Percentiles rank a stretch among this genome's conserved stretches.
Conservation (phyloP, 2,113 vertebrate genomes). For the Indicator maculatus region DNA sequence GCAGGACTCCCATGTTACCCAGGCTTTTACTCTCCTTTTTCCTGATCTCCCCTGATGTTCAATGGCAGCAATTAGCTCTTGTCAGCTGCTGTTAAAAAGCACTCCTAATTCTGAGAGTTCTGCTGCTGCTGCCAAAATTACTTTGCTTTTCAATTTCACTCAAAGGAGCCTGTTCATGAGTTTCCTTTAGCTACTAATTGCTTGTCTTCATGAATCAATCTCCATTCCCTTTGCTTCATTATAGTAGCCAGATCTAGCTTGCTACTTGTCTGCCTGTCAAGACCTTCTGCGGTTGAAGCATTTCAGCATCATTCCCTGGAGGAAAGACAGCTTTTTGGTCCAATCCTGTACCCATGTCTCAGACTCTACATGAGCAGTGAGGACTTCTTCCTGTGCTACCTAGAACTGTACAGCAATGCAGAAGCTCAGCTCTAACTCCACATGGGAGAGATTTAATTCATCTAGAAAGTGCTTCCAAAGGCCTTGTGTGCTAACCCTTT, state of each 20-base stretch:
- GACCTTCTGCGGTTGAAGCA: neutral
- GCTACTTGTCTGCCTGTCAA: neutral
- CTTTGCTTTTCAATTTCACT: neutral
- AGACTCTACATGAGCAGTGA: neutral
- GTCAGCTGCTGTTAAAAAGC: slow-evolving; percentile 11
- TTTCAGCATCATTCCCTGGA: neutral
- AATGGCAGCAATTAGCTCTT: slow-evolving; percentile 3
- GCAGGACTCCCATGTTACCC: neutral
- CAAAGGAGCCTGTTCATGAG: neutral
- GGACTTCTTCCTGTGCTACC: neutral
- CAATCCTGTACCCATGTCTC: neutral
- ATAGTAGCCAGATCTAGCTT: neutral
- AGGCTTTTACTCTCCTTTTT: neutral
- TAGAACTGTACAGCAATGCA: neutral
- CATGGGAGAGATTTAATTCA: neutral
- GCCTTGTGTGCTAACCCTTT: neutral
- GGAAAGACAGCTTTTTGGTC: neutral
- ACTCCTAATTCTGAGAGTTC: neutral
- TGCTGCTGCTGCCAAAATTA: neutral
- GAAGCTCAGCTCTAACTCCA: neutral
- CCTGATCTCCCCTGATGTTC: neutral
- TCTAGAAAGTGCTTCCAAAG: neutral
- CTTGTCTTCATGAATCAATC: neutral
- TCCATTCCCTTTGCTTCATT: neutral
- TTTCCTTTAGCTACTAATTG: neutral